Conservation (phyloP, 2,113 vertebrate genomes). For the Emydura subglobosa region DNA sequence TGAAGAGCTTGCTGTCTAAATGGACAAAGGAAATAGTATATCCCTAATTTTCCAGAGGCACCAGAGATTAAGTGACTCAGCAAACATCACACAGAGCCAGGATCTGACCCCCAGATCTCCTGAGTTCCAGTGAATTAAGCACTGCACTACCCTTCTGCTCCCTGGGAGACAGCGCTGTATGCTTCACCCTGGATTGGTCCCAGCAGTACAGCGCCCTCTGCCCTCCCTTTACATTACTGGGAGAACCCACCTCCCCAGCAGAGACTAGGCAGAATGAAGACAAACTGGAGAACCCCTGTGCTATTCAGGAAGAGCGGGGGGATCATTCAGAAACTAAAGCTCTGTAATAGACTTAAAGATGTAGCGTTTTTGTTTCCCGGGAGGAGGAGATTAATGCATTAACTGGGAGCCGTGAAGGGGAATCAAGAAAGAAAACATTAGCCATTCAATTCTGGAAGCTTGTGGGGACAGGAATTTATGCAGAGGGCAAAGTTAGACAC, state of each 20-base stretch:
- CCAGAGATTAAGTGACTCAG: neutral
- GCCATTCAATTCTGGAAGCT: neutral
- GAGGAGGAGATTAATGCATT: neutral
- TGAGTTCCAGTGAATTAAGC: neutral
- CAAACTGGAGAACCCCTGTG: neutral
- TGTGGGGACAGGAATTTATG: neutral
- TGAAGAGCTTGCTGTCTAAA: neutral
- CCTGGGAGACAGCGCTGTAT: rapidly evolving
- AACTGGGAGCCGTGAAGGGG: neutral
- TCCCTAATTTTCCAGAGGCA: neutral
- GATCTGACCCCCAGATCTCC: neutral
- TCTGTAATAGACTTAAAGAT: neutral
- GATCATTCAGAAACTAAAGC: neutral
- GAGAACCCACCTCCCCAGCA: neutral
- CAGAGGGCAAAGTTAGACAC: neutral
- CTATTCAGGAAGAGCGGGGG: neutral
- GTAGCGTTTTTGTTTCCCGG: neutral
- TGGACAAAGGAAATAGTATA: neutral
- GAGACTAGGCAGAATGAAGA: neutral
- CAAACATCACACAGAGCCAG: neutral
- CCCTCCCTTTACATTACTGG: neutral
- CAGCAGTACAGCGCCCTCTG: rapidly evolving
- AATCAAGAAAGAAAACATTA: neutral
- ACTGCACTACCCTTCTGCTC: neutral
- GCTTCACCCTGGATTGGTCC: neutral